phyloP scores from a whole-genome alignment of 2,113 vertebrate genomes.

The Dunckerocampus dactyliophorus region DNA sequence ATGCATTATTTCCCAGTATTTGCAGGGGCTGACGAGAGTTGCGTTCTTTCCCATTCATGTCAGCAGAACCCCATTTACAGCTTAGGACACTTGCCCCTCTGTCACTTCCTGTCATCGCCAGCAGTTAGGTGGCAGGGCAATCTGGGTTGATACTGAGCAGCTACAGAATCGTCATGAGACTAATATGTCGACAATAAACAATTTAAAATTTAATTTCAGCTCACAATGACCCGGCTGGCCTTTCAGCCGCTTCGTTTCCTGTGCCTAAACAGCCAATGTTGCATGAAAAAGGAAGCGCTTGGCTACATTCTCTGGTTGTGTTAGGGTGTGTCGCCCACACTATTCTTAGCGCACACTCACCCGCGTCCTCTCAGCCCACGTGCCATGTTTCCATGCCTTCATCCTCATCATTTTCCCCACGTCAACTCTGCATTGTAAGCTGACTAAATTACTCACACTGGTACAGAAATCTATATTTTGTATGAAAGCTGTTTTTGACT shows the following conservation, averaged over 20 bases:
- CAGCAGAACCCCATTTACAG: slow-evolving; percentile 60
- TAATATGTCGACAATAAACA: not conserved
- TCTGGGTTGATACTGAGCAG: not conserved
- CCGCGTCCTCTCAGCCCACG: slow-evolving; percentile 19
- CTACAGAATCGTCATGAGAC: slow-evolving; percentile 6
- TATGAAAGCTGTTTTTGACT: too few relatives aligned
- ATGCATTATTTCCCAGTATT: slow-evolving; percentile 66
- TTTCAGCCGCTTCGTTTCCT: slow-evolving; percentile 46
- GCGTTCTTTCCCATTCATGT: slow-evolving; percentile 70
- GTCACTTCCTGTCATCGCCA: slow-evolving; percentile 61
- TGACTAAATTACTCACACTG: not conserved
- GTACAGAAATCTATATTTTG: too few relatives aligned
- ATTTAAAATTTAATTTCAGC: slow-evolving; percentile 14
- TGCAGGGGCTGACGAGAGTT: slow-evolving; percentile 60
- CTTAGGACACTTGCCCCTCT: slow-evolving; percentile 52
- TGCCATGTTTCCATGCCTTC: slow-evolving; percentile 45
- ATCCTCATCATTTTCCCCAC: slow-evolving; percentile 10
- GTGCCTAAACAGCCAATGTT: slow-evolving; percentile 38
- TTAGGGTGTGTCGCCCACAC: slow-evolving; percentile 69
- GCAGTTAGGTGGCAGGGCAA: slow-evolving; percentile 14
- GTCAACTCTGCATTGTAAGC: not conserved
- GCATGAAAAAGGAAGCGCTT: slow-evolving; percentile 57
- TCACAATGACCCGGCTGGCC: slow-evolving; percentile 7
- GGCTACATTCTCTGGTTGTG: slow-evolving; percentile 46
- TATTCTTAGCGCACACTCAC: slow-evolving; percentile 68